Base-by-base conservation (phyloP, 2,888 invertebrate species). In the Dascillus cervinus region DNA sequence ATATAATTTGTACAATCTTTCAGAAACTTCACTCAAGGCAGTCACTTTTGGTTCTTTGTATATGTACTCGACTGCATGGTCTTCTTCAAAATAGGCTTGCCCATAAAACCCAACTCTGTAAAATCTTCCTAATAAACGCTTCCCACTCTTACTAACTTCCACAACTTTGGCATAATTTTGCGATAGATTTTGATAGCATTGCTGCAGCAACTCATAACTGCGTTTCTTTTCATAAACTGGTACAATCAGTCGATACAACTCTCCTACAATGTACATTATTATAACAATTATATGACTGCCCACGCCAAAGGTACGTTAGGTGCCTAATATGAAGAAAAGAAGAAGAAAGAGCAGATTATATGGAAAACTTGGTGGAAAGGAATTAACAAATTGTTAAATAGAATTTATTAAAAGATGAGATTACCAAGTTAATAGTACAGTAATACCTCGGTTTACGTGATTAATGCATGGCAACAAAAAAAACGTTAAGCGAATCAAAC, bases 31-130 rank as follows among this genome's bases (percentile, higher is more conserved):
- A 43, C 94, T 85, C 17, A 97, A 70, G 0, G 90, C 85, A 1
- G 95, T 96, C 17, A 95, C 73, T 65, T 95, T 95, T 0, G 94
- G 92, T 56, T 96, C 95, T 60, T 95, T 94, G 62, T 96, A 97
- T 42, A 96, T 82, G 59, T 87, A 96, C 58, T 95, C 91, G 6
- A 87, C 73, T 1, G 85, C 87, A 55, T 79, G 82, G 48, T 87
- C 86, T 44, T 87, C 87, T 50, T 86, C 85, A 49, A 86, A 87
- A 58, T 83, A 84, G 2, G 80, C 75, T 67, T 87, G 83, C 11
- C 95, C 95, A 57, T 82, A 94, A 64, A 96, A 92, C 1, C 88
- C 87, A 0, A 97, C 90, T 34, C 94, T 70, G 66, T 91, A 96
- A 65, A 90, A 96, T 49, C 90, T 76, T 3, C 94, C 96, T 22